Evolutionary conservation across 2,888 invertebrate species (phyloP).

Genomic region (Lasioglossum pauxillum): DNA sequence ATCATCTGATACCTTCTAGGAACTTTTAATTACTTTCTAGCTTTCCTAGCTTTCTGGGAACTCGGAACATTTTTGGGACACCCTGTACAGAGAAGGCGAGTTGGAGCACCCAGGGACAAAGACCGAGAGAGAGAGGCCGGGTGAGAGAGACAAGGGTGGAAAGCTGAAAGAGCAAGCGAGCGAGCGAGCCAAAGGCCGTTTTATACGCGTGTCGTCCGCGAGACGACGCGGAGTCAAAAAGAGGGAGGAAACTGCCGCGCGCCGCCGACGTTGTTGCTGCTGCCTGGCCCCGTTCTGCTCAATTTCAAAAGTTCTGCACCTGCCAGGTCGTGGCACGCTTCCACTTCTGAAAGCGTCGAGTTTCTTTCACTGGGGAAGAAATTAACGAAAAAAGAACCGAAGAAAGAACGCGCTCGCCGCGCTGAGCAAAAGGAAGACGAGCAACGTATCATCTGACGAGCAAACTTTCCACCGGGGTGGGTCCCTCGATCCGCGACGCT

Average conservation of each 20-base stretch:
- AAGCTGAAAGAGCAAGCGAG: conserved; percentile 23
- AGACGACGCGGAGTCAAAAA: conserved; percentile 17
- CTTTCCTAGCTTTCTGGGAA: too few relatives aligned
- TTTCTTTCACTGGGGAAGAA: conserved; percentile 49
- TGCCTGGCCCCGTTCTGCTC: conserved; percentile 52
- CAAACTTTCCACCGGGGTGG: not conserved
- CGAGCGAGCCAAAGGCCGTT: conserved; percentile 56
- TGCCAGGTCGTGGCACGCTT: conserved; percentile 22
- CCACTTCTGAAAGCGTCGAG: conserved; percentile 46
- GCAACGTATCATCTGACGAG: conserved; percentile 3
- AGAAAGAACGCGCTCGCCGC: not conserved
- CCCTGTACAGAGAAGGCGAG: not conserved
- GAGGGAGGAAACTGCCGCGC: not conserved
- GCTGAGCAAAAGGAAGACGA: not conserved
- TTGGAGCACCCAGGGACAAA: not conserved
- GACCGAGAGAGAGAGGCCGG: not conserved
- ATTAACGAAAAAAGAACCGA: conserved; percentile 31
- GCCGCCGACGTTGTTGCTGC: not conserved
- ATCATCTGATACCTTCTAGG: too few relatives aligned
- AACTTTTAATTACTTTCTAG: too few relatives aligned
- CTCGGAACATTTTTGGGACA: too few relatives aligned
- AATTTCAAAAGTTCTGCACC: conserved; percentile 58
- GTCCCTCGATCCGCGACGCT: not conserved
- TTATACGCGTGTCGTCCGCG: conserved; percentile 47
- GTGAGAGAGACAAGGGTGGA: not conserved